Evolutionary conservation across 2,888 invertebrate genomes (phyloP), one percentile per base, ranked within the genome.

Genomic region (Leistus spinibarbis): DNA sequence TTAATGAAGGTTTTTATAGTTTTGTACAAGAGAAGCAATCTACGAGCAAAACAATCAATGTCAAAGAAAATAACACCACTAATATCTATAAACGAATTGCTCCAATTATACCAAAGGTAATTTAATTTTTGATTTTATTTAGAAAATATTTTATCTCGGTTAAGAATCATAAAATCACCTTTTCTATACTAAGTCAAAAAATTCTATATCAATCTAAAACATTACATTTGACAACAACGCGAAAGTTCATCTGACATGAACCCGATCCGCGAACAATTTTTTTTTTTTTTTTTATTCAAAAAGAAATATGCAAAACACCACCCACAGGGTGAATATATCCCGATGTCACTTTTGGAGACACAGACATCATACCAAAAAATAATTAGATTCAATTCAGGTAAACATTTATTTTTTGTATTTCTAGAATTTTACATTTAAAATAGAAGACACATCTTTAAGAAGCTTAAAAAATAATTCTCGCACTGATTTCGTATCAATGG

Each of bases 41-140:
- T 86, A 10, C 85, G 85, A 72, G 78, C 86, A 65, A 86, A 68
- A 86, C 86, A 79, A 86, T 86, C 16, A 87, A 86, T 79, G 85
- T 86, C n/a, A 84, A 85, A 2, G 85, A 87, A 68, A 86, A 87
- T 77, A 87, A 87, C 75, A 79, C 82, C 72, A 86, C 86, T 77
- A 89, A 90, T 71, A 83, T 91, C 70, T 89, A 91, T 81, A 87
- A 89, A 54, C 89, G 92, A 82, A 85, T 94, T 77, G 89, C 92
- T 20, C 94, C 95, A 23, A 89, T 94, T 78, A 90, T 95, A 87
- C 95, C 95, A 86, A 95, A 94, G 89, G 93, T 92, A 84, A 79
- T 79, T 40, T 54, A 40, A 70, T 65, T 57, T 17, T 23, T 40
- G 10, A 10, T 66, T 73, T 66, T 17, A 54, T 73, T 22, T 3